A percentile compares a stretch with the other conserved stretches of the same genome.
phyloP scores from a whole-genome alignment of 2,113 vertebrate species.

The Chamaetylas fuelleborni region DNA sequence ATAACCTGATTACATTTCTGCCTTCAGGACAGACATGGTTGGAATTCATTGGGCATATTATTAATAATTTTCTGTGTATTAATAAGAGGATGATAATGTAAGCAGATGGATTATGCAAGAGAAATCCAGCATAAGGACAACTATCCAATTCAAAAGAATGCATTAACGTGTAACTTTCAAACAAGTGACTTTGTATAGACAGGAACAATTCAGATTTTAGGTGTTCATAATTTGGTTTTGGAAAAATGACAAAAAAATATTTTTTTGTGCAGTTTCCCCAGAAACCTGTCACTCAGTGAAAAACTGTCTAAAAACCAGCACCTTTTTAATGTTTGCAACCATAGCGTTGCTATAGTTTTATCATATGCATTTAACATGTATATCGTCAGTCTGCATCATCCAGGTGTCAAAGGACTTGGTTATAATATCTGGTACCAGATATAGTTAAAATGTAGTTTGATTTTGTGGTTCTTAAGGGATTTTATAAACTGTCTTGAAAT shows the following conservation, averaged over 20 bases:
- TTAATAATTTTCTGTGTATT: slow-evolving; percentile 50
- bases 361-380: not conserved
- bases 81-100: slow-evolving; percentile 38
- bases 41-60: slow-evolving; percentile 35
- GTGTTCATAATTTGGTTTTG: not conserved
- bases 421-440: not conserved
- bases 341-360: not conserved
- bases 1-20: slow-evolving; percentile 54
- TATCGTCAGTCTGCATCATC: not conserved
- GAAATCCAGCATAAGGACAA: not conserved
- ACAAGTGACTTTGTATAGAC: not conserved
- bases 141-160: not conserved
- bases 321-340: not conserved
- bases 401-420: not conserved
- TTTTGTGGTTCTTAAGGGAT: not conserved
- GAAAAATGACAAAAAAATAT: not conserved
- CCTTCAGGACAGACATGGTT: slow-evolving; percentile 44
- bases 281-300: not conserved
- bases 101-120: slow-evolving; percentile 23
- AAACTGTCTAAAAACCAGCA: not conserved
- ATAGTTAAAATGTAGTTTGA: not conserved
- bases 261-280: not conserved
- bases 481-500: not conserved
- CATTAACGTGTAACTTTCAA: not conserved
- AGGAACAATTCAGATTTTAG: not conserved